Conservation (phyloP, 1,140 invertebrate species). For the Anagrus nilaparvatae region DNA sequence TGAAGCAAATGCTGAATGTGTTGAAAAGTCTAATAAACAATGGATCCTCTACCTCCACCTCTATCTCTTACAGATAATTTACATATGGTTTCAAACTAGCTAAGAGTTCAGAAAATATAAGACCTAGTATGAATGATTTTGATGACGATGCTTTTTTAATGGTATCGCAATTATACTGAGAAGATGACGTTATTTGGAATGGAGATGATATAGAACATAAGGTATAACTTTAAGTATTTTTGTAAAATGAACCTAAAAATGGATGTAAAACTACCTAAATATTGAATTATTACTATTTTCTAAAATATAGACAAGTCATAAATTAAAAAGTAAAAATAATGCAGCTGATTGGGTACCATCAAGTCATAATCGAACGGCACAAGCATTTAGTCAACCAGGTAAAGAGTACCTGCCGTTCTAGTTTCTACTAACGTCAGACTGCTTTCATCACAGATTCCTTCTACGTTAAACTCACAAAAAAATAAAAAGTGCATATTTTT, state of each 20-base stretch:
- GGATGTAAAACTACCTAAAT: neutral
- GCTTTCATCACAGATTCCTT: conserved; percentile 41
- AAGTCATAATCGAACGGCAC: conserved; percentile 81
- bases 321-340: conserved; percentile 77
- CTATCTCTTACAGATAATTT: conserved; percentile 55
- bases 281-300: neutral
- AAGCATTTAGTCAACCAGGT: conserved; percentile 81
- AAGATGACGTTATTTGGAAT: conserved; percentile 98
- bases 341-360: conserved; percentile 93
- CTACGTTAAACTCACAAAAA: conserved; percentile 38
- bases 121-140: conserved; percentile 36
- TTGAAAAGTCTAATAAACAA: conserved; percentile 60
- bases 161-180: conserved; percentile 93
- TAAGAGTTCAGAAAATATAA: conserved; percentile 31
- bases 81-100: conserved; percentile 89
- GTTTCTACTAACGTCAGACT: conserved; percentile 39
- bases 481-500: conserved; percentile 36
- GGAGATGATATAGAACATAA: conserved; percentile 91
- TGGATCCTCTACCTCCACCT: conserved; percentile 71
- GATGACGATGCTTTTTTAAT: conserved; percentile 88
- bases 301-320: conserved; percentile 50
- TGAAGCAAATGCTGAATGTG: conserved; percentile 54
- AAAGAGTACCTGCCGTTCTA: conserved; percentile 48
- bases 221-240: conserved; percentile 36
- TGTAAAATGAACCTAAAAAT: conserved; percentile 3